phyloP scores from a whole-genome alignment of 2,113 vertebrate genomes.

The Hassar affinis region DNA sequence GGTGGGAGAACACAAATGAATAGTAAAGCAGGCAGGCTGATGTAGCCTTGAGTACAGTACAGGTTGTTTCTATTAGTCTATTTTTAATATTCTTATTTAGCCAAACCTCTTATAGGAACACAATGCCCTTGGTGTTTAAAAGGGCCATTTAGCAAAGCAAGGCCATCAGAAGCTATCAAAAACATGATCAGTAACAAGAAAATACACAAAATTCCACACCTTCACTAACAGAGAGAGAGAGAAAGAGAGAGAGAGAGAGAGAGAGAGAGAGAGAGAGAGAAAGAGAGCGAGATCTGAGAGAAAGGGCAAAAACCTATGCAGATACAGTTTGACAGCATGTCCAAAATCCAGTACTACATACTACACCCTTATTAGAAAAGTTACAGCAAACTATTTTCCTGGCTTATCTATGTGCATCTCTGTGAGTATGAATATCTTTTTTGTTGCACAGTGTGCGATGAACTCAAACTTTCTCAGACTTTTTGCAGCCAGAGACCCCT shows the following conservation, averaged over 20 bases:
- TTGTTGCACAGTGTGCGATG: neutral
- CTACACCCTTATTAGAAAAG: neutral
- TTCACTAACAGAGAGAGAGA: neutral
- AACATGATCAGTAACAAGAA: neutral
- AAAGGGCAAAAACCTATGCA: neutral
- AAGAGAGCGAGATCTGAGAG: neutral
- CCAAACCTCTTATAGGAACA: neutral
- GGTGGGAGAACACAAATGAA: neutral
- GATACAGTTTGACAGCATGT: neutral
- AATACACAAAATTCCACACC: neutral
- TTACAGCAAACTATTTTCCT: neutral
- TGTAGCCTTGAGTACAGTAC: neutral
- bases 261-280: no score
- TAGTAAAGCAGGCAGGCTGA: neutral
- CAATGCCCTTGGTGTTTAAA: constrained; percentile 8
- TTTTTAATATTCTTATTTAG: neutral
- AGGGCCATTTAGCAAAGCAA: neutral
- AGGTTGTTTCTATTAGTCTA: neutral
- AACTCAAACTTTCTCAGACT: neutral
- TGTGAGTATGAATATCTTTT: neutral
- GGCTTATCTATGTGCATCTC: neutral
- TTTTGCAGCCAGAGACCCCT: neutral
- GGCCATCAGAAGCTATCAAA: neutral
- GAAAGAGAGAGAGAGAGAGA: neutral
- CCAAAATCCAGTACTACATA: neutral